Percentiles rank a stretch among this genome's conserved stretches.
phyloP scores from a whole-genome alignment of 2,797 vertebrate genomes.

The Pipistrellus kuhlii region DNA sequence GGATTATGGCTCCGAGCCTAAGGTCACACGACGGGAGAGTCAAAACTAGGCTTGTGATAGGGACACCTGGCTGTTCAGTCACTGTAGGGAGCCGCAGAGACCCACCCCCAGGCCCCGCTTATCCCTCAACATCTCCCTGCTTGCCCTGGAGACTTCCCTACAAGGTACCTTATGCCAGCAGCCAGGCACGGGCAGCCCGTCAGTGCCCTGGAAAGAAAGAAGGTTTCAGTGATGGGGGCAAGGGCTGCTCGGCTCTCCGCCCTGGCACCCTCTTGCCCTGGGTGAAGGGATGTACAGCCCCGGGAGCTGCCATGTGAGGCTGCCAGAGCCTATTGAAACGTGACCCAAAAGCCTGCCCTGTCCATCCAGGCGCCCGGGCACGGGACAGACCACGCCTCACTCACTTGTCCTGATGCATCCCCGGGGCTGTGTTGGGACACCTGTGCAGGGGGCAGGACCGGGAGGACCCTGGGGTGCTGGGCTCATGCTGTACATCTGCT shows the following conservation, averaged over 20 bases:
- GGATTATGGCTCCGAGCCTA: neutral
- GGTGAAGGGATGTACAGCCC: neutral
- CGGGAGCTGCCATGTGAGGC: neutral
- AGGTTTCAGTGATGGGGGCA: neutral
- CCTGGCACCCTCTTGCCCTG: neutral
- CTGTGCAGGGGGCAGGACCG: neutral
- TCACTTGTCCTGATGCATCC: neutral
- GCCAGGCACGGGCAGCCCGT: slow-evolving; percentile 96
- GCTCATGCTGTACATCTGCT: neutral
- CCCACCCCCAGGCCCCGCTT: neutral
- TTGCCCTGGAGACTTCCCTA: neutral
- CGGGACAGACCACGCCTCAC: neutral
- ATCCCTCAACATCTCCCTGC: neutral
- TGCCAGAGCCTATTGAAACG: neutral
- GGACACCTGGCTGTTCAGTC: neutral
- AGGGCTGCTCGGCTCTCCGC: neutral
- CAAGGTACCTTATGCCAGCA: slow-evolving; percentile 96
- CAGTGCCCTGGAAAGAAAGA: slow-evolving; percentile 92
- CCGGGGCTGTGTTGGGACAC: neutral
- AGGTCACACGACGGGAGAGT: neutral
- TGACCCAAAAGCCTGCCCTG: neutral
- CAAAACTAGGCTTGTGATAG: neutral
- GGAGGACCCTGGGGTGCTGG: neutral
- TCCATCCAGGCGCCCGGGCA: neutral
- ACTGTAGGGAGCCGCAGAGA: neutral